phyloP scores from a whole-genome alignment of 2,888 invertebrate genomes.

The Eristalis intricaria region DNA sequence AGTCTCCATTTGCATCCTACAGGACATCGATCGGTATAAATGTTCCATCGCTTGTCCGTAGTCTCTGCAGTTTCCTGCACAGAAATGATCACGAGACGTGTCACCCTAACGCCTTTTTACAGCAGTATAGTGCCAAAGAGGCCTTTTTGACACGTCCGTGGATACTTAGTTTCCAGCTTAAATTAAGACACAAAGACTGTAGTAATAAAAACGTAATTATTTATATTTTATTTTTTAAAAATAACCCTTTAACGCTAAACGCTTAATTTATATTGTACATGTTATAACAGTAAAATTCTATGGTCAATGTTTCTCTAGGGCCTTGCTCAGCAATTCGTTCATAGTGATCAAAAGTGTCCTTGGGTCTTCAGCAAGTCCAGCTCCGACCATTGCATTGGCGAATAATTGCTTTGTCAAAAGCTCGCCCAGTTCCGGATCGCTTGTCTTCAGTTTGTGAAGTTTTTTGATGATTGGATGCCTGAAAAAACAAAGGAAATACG shows the following conservation, averaged over 20 bases:
- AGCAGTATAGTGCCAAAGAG: too few relatives aligned
- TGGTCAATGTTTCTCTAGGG: constrained; percentile 88
- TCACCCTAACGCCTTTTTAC: too few relatives aligned
- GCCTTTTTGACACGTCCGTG: too few relatives aligned
- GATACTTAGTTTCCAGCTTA: too few relatives aligned
- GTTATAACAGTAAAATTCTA: neutral
- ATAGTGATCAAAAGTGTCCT: constrained; percentile 91
- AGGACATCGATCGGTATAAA: too few relatives aligned
- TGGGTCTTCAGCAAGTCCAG: constrained; percentile 96
- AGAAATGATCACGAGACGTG: too few relatives aligned
- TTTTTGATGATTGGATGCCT: constrained; percentile 96
- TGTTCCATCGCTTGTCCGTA: too few relatives aligned
- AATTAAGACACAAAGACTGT: too few relatives aligned
- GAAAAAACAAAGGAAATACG: constrained; percentile 40
- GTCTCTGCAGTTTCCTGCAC: too few relatives aligned
- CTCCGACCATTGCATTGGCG: constrained; percentile 96
- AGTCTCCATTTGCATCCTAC: too few relatives aligned
- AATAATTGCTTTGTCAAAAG: constrained; percentile 95
- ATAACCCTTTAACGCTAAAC: constrained; percentile 22
- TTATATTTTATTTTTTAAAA: neutral
- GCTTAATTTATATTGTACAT: constrained; percentile 19
- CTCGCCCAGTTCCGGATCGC: constrained; percentile 90
- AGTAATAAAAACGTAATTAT: neutral
- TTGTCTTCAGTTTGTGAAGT: constrained; percentile 87
- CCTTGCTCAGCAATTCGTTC: constrained; percentile 91